Evolutionary conservation across 2,888 invertebrate species (phyloP).

Genomic region (Mesoligia furuncula): DNA sequence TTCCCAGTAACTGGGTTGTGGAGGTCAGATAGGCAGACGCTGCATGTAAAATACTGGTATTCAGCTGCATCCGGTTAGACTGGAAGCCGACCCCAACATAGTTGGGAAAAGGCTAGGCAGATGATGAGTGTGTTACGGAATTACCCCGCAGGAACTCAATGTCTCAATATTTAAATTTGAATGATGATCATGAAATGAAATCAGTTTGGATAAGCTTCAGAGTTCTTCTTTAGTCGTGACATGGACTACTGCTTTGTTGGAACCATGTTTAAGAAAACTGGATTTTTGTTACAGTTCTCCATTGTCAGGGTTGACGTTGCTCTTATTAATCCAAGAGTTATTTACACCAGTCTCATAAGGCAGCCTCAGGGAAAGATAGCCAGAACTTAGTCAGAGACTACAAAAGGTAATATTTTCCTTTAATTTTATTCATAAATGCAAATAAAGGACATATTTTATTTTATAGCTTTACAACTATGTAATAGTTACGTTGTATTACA

Average conservation of each 20-base stretch:
- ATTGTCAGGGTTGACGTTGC: not conserved
- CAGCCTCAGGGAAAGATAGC: not conserved
- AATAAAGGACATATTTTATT: not conserved
- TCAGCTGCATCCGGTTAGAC: too few relatives aligned
- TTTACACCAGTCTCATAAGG: too few relatives aligned
- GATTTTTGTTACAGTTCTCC: not conserved
- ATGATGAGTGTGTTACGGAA: too few relatives aligned
- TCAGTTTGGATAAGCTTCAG: not conserved
- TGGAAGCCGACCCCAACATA: too few relatives aligned
- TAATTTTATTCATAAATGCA: not conserved
- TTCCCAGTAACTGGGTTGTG: too few relatives aligned
- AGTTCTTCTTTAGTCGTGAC: too few relatives aligned
- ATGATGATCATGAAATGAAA: not conserved
- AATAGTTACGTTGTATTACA: constrained; percentile 8
- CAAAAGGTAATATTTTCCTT: not conserved
- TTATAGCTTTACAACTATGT: not conserved
- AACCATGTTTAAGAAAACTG: not conserved
- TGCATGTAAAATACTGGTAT: too few relatives aligned
- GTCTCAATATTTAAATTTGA: not conserved
- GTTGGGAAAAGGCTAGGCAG: too few relatives aligned
- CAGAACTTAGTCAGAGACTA: not conserved
- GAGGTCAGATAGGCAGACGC: too few relatives aligned
- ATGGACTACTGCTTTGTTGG: not conserved
- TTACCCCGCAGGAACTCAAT: not conserved
- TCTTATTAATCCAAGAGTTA: too few relatives aligned